These are phyloP conservation scores for Ptilorrhoa leucosticta DNA, from an alignment of 2,113 vertebrate species.

Conservation along the genomic window DNA sequence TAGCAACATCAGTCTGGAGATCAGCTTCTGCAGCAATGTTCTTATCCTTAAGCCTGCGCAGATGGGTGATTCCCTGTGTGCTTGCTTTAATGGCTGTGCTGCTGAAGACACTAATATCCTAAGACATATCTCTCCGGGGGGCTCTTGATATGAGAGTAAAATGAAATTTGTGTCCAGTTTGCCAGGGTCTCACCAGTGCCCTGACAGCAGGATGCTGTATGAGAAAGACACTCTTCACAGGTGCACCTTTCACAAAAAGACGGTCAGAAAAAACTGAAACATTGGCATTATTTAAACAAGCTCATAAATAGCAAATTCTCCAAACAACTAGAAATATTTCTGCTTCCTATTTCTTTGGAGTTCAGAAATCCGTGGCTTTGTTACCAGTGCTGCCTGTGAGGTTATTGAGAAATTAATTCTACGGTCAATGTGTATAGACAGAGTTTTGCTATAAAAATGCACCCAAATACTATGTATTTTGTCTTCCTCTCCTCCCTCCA, in stretches of 20 bases:
- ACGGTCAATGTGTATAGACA: conserved; percentile 31
- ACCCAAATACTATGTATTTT: conserved; percentile 17
- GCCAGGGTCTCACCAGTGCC: not conserved
- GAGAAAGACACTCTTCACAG: not conserved
- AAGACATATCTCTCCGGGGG: conserved; percentile 51
- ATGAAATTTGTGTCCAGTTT: conserved; percentile 58
- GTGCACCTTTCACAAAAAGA: not conserved
- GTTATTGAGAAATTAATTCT: conserved; percentile 59
- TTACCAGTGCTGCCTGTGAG: conserved; percentile 18
- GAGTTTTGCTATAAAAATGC: conserved; percentile 1
- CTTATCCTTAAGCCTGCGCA: conserved; percentile 56
- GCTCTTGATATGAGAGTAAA: conserved; percentile 43
- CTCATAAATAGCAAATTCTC: conserved; percentile 14
- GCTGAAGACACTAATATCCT: conserved; percentile 62
- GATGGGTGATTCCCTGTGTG: conserved; percentile 68
- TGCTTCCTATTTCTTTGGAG: not conserved
- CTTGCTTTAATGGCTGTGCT: conserved; percentile 57
- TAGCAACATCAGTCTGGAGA: conserved; percentile 62
- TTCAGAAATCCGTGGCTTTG: conserved; percentile 39
- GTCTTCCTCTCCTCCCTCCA: conserved; percentile 6
- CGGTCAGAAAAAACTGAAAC: not conserved
- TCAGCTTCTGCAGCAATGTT: conserved; percentile 65
- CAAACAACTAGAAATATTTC: conserved; percentile 50
- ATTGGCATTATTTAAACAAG: not conserved
- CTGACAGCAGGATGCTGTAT: not conserved